A percentile compares a stretch with the other conserved stretches of the same genome.
These are phyloP conservation scores for Drosophila macrospina DNA, from an alignment of 2,888 invertebrate species.

Conservation along the genomic window DNA sequence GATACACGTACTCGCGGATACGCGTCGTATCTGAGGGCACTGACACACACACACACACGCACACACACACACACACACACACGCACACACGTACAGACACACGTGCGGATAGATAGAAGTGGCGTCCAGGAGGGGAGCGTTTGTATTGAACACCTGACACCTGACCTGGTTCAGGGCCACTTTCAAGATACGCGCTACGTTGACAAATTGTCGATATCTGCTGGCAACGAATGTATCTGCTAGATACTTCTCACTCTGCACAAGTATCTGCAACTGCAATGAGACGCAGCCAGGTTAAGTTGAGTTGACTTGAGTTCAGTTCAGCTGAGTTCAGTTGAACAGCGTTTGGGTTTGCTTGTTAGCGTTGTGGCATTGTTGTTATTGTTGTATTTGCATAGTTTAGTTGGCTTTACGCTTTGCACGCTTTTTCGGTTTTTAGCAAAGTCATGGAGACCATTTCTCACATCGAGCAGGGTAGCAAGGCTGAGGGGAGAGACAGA, in stretches of 20 bases:
- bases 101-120: neutral
- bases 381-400: slow-evolving; percentile 58
- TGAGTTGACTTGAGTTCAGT: slow-evolving; percentile 12
- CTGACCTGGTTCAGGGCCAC: slow-evolving; percentile 78
- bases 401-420: slow-evolving; percentile 64
- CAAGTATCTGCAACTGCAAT: slow-evolving; percentile 23
- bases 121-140: neutral
- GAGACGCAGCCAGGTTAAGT: slow-evolving; percentile 3
- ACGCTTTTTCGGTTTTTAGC: slow-evolving; percentile 76
- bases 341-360: slow-evolving; percentile 45
- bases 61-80: neutral
- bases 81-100: neutral
- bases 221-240: slow-evolving; percentile 38
- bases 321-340: slow-evolving; percentile 8
- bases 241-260: slow-evolving; percentile 13
- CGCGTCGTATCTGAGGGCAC: slow-evolving; percentile 3
- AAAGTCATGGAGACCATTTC: slow-evolving; percentile 75
- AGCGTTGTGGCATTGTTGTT: slow-evolving; percentile 57
- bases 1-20: slow-evolving; percentile 55
- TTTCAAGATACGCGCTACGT: slow-evolving; percentile 32
- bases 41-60: slow-evolving; percentile 4
- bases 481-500: neutral
- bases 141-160: slow-evolving; percentile 65
- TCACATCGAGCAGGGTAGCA: slow-evolving; percentile 46
- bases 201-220: slow-evolving; percentile 71